phyloP scores from a whole-genome alignment of 92 coral and sea anemone species.

The Siderastrea siderea region DNA sequence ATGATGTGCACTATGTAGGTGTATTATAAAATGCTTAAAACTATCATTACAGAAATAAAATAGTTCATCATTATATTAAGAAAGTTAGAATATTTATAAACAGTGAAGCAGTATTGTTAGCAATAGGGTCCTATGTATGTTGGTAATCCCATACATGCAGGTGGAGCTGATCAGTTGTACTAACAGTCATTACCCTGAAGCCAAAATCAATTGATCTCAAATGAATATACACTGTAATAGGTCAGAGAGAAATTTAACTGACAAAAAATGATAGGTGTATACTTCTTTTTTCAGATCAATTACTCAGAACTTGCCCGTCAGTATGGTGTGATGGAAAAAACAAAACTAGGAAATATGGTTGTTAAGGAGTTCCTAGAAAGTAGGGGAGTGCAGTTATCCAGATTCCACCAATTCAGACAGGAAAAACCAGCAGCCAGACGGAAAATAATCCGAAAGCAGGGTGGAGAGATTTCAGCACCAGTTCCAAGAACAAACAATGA shows the following conservation, averaged over 20 bases:
- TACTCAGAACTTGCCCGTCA: background rate
- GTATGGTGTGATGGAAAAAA: background rate
- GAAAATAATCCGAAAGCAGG: slow-evolving; percentile 34
- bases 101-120: background rate
- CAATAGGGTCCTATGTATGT: background rate
- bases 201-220: background rate
- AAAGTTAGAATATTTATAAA: background rate
- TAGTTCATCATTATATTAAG: background rate
- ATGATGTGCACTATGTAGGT: no score
- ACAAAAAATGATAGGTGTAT: background rate
- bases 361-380: no score
- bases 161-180: background rate
- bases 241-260: background rate
- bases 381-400: no score
- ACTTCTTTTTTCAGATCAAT: slow-evolving; percentile 32
- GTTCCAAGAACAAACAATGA: no score
- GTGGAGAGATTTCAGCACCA: background rate
- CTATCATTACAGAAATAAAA: background rate
- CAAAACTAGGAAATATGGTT: slow-evolving; percentile 29
- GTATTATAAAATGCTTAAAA: background rate
- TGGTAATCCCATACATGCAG: background rate
- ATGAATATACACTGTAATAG: background rate
- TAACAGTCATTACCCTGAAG: background rate
- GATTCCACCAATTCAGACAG: no score
- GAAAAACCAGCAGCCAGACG: slow-evolving; percentile 22